These are phyloP conservation scores for Equus przewalskii DNA, from an alignment of 2,113 vertebrate species.

Conservation along the genomic window DNA sequence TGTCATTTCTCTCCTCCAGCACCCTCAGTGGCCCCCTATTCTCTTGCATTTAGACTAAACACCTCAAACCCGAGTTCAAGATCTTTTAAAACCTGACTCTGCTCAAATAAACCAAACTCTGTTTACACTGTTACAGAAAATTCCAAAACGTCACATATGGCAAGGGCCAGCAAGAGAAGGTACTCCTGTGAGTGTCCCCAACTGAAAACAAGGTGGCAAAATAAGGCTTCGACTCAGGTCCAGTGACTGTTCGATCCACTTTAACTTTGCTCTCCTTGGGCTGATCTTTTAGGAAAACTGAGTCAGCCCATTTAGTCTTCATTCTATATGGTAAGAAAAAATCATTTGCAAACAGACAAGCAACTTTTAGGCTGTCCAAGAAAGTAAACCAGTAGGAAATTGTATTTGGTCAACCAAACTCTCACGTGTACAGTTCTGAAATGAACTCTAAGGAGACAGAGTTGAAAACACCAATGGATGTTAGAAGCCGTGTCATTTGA, in stretches of 20 bases:
- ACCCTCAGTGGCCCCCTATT: not conserved
- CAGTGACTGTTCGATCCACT: not conserved
- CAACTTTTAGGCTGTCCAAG: not conserved
- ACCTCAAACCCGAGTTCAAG: not conserved
- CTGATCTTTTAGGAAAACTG: not conserved
- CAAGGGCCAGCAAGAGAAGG: too few relatives aligned
- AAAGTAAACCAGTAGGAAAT: not conserved
- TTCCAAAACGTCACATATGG: not conserved
- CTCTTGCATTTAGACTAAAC: not conserved
- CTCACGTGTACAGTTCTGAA: not conserved
- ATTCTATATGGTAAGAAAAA: not conserved
- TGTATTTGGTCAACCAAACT: not conserved
- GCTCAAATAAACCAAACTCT: not conserved
- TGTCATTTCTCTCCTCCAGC: not conserved
- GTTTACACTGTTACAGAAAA: not conserved
- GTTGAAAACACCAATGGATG: not conserved
- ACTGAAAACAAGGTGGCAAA: not conserved
- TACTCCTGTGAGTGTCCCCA: fast-evolving
- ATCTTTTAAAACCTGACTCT: not conserved
- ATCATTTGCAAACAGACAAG: not conserved
- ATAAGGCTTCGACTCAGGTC: not conserved
- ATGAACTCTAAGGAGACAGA: not conserved
- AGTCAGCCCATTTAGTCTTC: not conserved
- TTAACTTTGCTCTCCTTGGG: not conserved
- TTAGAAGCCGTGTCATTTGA: not conserved